A percentile compares a stretch with the other conserved stretches of the same genome.
These are phyloP conservation scores for Tinamus major DNA, from an alignment of 2,797 vertebrate genomes.

Conservation along the genomic window DNA sequence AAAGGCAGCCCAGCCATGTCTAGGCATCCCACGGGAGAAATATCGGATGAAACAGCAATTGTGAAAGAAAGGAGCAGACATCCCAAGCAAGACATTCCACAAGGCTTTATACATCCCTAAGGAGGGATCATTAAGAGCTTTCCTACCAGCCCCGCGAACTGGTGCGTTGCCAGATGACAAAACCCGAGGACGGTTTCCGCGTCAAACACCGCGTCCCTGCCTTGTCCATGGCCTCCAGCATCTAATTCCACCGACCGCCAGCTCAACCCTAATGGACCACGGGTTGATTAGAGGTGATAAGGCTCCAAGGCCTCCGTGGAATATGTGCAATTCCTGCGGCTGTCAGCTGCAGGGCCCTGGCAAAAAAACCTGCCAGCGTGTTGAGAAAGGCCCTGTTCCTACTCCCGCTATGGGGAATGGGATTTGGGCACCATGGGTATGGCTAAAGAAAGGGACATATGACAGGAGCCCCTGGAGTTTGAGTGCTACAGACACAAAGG, in stretches of 20 bases:
- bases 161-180: not conserved
- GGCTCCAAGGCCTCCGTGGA: not conserved
- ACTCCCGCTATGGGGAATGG: fast-evolving
- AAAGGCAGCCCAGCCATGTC: not conserved
- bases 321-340: not conserved
- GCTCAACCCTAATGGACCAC: not conserved
- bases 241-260: not conserved
- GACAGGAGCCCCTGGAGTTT: not conserved
- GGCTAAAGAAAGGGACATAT: not conserved
- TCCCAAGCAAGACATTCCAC: constrained; percentile 6
- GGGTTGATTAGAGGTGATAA: not conserved
- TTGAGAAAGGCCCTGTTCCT: not conserved
- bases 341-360: not conserved
- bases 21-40: not conserved
- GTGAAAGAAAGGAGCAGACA: constrained; percentile 14
- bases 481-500: not conserved
- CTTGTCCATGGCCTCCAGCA: not conserved
- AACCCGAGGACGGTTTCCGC: not conserved
- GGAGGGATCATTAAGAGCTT: constrained; percentile 13
- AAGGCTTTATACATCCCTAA: not conserved
- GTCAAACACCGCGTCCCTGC: not conserved
- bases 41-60: not conserved
- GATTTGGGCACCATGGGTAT: not conserved
- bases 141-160: not conserved
- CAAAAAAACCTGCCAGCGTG: not conserved